phyloP scores from a whole-genome alignment of 2,797 vertebrate genomes.

The Scolopax bukidnonensis region DNA sequence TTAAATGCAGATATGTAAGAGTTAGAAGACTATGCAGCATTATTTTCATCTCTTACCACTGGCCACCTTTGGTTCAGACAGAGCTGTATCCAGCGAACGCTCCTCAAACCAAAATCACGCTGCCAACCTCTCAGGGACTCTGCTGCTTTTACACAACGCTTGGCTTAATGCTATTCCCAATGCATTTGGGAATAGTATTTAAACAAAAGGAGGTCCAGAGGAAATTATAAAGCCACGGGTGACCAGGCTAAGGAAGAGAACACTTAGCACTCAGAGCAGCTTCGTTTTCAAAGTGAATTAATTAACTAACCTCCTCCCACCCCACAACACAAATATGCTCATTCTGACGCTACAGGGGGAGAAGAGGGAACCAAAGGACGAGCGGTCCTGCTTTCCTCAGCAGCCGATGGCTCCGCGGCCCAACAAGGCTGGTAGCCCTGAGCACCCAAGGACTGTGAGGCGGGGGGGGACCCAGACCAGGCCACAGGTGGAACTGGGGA shows the following conservation, averaged over 20 bases:
- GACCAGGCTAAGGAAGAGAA: background rate
- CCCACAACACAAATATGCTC: rapidly evolving
- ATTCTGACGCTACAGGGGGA: rapidly evolving
- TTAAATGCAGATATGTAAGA: rapidly evolving
- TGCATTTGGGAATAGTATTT: background rate
- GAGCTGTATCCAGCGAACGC: rapidly evolving
- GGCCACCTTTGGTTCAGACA: rapidly evolving
- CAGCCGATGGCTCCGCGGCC: rapidly evolving
- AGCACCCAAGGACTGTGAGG: no score
- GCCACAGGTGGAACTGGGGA: rapidly evolving
- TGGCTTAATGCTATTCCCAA: rapidly evolving
- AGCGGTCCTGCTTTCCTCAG: rapidly evolving
- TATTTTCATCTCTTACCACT: background rate
- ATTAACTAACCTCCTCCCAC: background rate
- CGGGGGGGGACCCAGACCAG: rapidly evolving
- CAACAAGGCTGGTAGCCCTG: rapidly evolving
- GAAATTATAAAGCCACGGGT: conserved; percentile 26
- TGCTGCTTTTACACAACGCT: rapidly evolving
- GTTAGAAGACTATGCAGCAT: rapidly evolving
- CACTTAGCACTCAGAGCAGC: background rate
- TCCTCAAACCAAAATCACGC: rapidly evolving
- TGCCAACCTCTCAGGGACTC: background rate
- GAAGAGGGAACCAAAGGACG: background rate
- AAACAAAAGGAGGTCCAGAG: background rate
- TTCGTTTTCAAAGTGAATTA: background rate